These are phyloP conservation scores for Gallinago stenura DNA, from an alignment of 2,797 vertebrate species.

Conservation along the genomic window DNA sequence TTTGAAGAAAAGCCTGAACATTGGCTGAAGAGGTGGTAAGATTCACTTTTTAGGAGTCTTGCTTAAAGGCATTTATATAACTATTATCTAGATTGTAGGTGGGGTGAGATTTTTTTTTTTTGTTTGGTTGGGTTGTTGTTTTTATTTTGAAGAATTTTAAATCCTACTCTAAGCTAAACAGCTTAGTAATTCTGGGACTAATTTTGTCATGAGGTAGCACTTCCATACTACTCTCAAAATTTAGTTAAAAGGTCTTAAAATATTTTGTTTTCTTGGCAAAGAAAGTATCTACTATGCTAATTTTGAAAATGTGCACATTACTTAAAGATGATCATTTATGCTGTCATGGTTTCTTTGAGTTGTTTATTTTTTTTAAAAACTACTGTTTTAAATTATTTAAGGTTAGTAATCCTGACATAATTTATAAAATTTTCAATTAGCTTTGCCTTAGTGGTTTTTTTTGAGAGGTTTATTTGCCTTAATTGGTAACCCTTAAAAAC, in stretches of 20 bases:
- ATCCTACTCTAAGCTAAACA: neutral
- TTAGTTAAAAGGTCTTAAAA: neutral
- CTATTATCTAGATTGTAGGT: neutral
- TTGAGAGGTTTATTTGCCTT: neutral
- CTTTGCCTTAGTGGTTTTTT: neutral
- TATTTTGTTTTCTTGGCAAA: neutral
- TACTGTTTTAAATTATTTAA: neutral
- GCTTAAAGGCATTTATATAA: neutral
- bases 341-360: neutral
- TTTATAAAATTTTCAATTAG: neutral
- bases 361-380: neutral
- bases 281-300: neutral
- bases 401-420: neutral
- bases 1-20: neutral
- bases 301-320: neutral
- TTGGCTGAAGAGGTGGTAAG: neutral
- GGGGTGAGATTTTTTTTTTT: too few species aligned
- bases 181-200: neutral
- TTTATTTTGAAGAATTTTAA: neutral
- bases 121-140: neutral
- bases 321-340: neutral
- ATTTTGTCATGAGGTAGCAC: neutral
- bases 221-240: neutral
- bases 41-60: neutral
- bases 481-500: neutral